Conservation (phyloP, 2,888 invertebrate species). For the Plagodis dolabraria region DNA sequence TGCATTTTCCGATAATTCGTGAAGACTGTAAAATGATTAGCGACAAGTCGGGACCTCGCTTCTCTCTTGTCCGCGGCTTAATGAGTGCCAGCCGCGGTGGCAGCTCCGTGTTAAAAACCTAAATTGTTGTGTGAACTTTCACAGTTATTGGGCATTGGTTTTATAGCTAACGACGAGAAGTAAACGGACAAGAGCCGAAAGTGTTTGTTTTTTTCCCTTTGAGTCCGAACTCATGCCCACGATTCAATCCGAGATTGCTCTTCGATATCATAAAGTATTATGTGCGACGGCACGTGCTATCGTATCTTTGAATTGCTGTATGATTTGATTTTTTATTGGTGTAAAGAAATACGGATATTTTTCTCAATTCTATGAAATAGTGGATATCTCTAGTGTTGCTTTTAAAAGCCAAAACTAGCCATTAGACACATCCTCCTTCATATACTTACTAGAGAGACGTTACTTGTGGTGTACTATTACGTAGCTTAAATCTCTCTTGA, state of each 20-base stretch:
- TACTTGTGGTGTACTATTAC: no score
- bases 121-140: constrained; percentile 84
- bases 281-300: constrained; percentile 70
- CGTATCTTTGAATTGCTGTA: constrained; percentile 36
- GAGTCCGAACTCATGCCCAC: constrained; percentile 50
- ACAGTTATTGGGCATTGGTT: constrained; percentile 73
- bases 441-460: no score
- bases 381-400: no score
- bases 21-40: constrained; percentile 76
- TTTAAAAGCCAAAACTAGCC: no score
- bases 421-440: no score
- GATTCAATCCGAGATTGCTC: constrained; percentile 50
- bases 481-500: no score
- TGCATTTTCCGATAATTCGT: constrained; percentile 59
- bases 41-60: constrained; percentile 59
- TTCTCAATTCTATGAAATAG: constrained; percentile 20
- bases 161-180: constrained; percentile 60
- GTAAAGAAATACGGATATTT: constrained; percentile 26
- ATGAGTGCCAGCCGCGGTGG: constrained; percentile 70
- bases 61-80: constrained; percentile 52
- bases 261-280: constrained; percentile 55
- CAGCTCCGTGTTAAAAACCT: constrained; percentile 78
- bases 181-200: constrained; percentile 54
- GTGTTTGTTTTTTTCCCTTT: constrained; percentile 54
- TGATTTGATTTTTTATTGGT: constrained; percentile 38